These are phyloP conservation scores for Epinephelus awoara DNA, from an alignment of 2,797 vertebrate genomes.

Conservation along the genomic window DNA sequence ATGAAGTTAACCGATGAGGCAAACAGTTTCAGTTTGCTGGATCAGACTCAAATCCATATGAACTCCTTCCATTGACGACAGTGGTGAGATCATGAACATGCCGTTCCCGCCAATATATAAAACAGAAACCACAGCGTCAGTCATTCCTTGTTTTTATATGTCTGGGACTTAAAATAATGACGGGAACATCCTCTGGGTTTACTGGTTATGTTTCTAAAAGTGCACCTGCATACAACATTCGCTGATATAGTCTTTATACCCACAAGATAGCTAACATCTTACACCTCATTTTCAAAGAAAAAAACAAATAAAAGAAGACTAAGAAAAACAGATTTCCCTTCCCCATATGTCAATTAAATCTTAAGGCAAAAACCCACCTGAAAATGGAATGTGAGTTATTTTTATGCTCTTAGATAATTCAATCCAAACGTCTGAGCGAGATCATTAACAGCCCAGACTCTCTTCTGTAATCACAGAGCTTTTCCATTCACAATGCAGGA, in stretches of 20 bases:
- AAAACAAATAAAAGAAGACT: not conserved
- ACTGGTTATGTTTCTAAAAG: conserved; percentile 67
- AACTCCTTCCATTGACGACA: conserved; percentile 10
- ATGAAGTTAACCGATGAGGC: conserved; percentile 49
- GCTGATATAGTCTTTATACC: conserved; percentile 60
- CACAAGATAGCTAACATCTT: conserved; percentile 37
- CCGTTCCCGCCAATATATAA: conserved; percentile 1
- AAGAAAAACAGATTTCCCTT: not conserved
- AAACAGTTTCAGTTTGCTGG: conserved; percentile 35
- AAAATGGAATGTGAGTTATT: conserved; percentile 55
- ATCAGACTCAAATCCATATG: conserved; percentile 21
- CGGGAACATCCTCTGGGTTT: conserved; percentile 46
- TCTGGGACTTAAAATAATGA: conserved; percentile 19
- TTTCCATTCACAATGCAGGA: conserved; percentile 19
- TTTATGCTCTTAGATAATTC: conserved; percentile 36
- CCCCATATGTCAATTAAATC: conserved; percentile 48
- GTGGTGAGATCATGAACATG: not conserved
- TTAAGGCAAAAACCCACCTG: conserved; percentile 56
- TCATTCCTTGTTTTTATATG: conserved; percentile 7
- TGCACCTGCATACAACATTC: conserved; percentile 78
- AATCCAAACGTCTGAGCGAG: conserved; percentile 27
- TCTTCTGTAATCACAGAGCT: conserved; percentile 20
- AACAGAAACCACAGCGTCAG: conserved; percentile 29
- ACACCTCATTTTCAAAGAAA: conserved; percentile 21
- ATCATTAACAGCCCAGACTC: conserved; percentile 15